phyloP scores from a whole-genome alignment of 2,888 invertebrate genomes.

The Tridacna crocea region DNA sequence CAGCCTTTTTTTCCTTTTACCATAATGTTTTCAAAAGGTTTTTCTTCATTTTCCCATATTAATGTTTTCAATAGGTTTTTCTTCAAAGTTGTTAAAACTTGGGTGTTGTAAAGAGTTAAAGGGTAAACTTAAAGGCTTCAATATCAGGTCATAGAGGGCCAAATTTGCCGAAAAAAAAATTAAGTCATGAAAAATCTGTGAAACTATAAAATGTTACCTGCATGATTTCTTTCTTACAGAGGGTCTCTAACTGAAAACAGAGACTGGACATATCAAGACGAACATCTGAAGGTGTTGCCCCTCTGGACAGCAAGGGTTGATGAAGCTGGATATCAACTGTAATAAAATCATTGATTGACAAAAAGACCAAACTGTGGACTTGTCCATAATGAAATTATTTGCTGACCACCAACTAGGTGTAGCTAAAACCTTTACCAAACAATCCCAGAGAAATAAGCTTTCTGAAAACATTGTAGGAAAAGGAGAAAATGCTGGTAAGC shows the following conservation, averaged over 20 bases:
- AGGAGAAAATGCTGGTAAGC: not conserved
- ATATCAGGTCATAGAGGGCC: too few species aligned
- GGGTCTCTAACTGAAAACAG: conserved; percentile 73
- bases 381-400: too few species aligned
- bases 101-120: too few species aligned
- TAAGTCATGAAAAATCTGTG: not conserved
- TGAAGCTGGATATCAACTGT: conserved; percentile 74
- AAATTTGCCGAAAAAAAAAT: not conserved
- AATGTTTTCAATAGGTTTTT: too few species aligned
- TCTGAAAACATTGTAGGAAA: not conserved
- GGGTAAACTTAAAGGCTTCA: too few species aligned
- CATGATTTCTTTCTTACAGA: conserved; percentile 71
- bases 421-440: too few species aligned
- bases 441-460: too few species aligned
- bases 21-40: too few species aligned
- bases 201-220: conserved; percentile 49
- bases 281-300: conserved; percentile 60
- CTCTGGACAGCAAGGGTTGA: conserved; percentile 69
- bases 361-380: not conserved
- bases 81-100: too few species aligned
- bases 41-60: too few species aligned
- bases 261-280: conserved; percentile 72
- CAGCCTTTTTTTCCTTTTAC: too few species aligned
- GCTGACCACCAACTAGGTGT: not conserved
- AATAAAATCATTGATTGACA: conserved; percentile 24